Evolutionary conservation across 23 tunicate species (phyloP).

Genomic region (Botrylloides violaceus): DNA sequence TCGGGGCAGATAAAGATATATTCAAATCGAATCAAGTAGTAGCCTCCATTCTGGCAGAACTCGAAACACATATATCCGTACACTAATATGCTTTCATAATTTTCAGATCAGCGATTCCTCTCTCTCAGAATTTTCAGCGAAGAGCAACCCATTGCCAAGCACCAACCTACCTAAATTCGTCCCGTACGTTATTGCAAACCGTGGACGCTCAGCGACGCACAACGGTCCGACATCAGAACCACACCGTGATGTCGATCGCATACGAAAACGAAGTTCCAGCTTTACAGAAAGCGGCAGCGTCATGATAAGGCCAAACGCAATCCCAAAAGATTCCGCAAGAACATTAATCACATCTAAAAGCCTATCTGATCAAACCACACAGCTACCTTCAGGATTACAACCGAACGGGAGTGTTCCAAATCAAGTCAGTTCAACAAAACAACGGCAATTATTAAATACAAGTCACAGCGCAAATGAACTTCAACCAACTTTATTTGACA

Average conservation of each 20-base stretch:
- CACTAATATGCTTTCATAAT: too few species aligned
- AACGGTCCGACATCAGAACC: not conserved
- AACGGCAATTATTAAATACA: constrained; percentile 10
- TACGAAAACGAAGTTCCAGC: constrained; percentile 70
- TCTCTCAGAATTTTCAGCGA: constrained; percentile 40
- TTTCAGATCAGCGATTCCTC: constrained; percentile 44
- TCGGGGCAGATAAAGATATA: too few species aligned
- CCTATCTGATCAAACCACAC: not conserved
- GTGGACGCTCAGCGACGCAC: constrained; percentile 1
- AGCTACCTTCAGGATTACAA: not conserved
- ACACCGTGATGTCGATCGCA: not conserved
- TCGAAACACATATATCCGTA: too few species aligned
- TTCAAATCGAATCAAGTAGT: too few species aligned
- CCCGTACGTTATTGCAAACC: constrained; percentile 16
- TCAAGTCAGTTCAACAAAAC: not conserved
- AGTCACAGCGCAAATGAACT: constrained; percentile 33
- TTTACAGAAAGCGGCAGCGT: constrained; percentile 35
- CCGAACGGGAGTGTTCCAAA: not conserved
- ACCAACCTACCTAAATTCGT: constrained; percentile 13
- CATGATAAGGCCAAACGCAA: not conserved
- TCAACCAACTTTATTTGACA: constrained; percentile 32
- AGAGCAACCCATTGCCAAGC: constrained; percentile 43
- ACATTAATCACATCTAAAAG: constrained; percentile 12
- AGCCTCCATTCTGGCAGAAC: too few species aligned
- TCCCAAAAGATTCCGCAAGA: not conserved